Base-by-base conservation (phyloP, 1,140 invertebrate species). In the Drosophila bocqueti region DNA sequence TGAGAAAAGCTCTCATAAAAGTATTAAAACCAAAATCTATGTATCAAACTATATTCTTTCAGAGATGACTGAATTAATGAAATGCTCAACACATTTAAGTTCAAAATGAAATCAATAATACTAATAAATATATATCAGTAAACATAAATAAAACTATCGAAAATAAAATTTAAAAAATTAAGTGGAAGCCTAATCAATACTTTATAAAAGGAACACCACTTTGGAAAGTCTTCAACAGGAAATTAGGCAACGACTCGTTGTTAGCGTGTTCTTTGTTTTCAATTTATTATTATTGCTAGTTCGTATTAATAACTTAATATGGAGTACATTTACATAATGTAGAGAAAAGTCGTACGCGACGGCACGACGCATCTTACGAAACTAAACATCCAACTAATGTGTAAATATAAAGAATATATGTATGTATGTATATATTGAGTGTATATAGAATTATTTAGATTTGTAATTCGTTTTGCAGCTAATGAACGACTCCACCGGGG, bases 261-360 rank as follows among this genome's bases (percentile, higher is more conserved):
- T 61, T 59, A 60, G 54, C 49, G 38, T 40, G 52, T 87, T 89
- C 77, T 71, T 55, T 65, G n/a, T 60, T 75, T 60, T 52, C 18
- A 34, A 72, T 77, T 79, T 81, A 71, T 67, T 83, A 77, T 82
- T 83, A 87, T 64, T 77, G 64, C 80, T 87, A 87, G 76, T 91
- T 91, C 83, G 84, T 91, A 86, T 77, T 73, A 83, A 87, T 83
- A 91, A 80, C 87, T 91, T 86, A 86, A 83, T 82, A 91, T 77
- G 64, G 65, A 86, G 47, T 79, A 79, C 75, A 91, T 90, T 80
- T 76, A 91, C 67, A 89, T 89, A 89, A 84, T 86, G 64, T 85
- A 82, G 79, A 77, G 76, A 81, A 82, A 60, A 49, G 74, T 81
- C 67, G 54, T 42, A 43, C 65, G 47, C 45, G 46, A 63, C 31